A percentile compares a stretch with the other conserved stretches of the same genome.
These are phyloP conservation scores for Amyelois transitella DNA, from an alignment of 1,140 invertebrate species.

Conservation along the genomic window DNA sequence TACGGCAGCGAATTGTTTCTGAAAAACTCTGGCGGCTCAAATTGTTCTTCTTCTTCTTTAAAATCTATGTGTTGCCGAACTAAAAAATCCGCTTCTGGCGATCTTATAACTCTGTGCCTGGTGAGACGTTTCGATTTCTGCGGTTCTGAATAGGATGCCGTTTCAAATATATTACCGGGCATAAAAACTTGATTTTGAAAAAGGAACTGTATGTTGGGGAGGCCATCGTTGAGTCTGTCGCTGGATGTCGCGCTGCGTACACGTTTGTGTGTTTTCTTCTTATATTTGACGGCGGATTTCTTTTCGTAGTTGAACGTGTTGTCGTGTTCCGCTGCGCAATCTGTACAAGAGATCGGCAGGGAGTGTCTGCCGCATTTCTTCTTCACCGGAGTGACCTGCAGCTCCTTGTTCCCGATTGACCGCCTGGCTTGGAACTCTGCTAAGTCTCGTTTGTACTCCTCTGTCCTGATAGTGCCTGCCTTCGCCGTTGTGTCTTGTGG, in stretches of 20 bases:
- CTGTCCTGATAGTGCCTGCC: conserved; percentile 60
- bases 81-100: conserved; percentile 38
- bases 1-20: conserved; percentile 61
- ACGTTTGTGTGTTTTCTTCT: conserved; percentile 50
- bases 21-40: conserved; percentile 46
- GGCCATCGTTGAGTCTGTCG: conserved; percentile 29
- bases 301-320: conserved; percentile 63
- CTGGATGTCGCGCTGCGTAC: conserved; percentile 37
- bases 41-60: conserved; percentile 39
- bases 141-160: conserved; percentile 47
- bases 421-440: conserved; percentile 67
- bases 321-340: conserved; percentile 52
- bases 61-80: conserved; percentile 56
- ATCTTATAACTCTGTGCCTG: conserved; percentile 19
- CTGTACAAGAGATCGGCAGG: conserved; percentile 58
- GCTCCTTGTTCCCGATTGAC: conserved; percentile 39
- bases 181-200: conserved; percentile 71
- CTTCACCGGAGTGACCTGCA: conserved; percentile 40
- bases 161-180: conserved; percentile 48
- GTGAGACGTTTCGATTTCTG: conserved; percentile 24
- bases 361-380: conserved; percentile 61
- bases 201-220: conserved; percentile 68
- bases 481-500: conserved; percentile 18
- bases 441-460: conserved; percentile 66
- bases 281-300: conserved; percentile 60